Evolutionary conservation across 2,113 vertebrate genomes (phyloP).

Genomic region (Alosa alosa): DNA sequence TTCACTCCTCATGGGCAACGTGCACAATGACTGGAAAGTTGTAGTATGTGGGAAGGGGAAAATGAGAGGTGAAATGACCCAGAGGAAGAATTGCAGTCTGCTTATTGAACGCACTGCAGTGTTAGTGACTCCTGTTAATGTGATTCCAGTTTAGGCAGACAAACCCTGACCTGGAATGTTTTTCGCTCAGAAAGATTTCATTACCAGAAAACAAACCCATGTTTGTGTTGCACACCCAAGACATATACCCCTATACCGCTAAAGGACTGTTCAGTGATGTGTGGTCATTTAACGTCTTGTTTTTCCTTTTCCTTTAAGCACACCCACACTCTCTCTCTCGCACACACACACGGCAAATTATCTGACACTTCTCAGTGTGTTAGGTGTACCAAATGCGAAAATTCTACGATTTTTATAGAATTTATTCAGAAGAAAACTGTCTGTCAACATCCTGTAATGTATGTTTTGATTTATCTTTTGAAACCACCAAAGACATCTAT

Average conservation of each 20-base stretch:
- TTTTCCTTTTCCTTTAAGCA: not conserved
- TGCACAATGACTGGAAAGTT: conserved; percentile 50
- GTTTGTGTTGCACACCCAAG: not conserved
- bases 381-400: not conserved
- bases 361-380: not conserved
- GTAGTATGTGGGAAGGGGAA: conserved; percentile 25
- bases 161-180: conserved; percentile 29
- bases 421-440: not conserved
- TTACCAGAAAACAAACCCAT: conserved; percentile 27
- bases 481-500: not conserved
- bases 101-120: not conserved
- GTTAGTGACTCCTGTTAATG: not conserved
- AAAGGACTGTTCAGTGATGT: not conserved
- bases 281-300: not conserved
- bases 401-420: not conserved
- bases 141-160: not conserved
- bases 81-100: not conserved
- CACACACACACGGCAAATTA: not conserved
- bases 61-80: conserved; percentile 22
- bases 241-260: not conserved
- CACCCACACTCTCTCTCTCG: not conserved
- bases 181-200: conserved; percentile 6
- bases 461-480: not conserved
- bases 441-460: not conserved
- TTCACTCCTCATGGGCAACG: conserved; percentile 5